Evolutionary conservation across 2,888 invertebrate species (phyloP).

Genomic region (Idaea biselata): DNA sequence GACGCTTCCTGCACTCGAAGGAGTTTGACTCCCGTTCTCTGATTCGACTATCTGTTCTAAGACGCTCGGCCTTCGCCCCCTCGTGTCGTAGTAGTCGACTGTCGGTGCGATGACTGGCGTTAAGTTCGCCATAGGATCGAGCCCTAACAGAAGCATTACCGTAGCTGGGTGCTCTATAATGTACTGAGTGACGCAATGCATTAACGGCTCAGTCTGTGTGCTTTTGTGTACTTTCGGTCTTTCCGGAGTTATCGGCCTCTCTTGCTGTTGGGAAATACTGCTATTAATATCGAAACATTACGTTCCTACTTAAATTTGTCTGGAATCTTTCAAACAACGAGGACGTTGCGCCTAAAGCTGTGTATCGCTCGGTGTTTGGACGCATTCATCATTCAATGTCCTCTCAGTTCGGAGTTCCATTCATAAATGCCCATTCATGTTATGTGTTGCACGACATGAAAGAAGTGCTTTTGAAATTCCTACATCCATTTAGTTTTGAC

Average conservation of each 20-base stretch:
- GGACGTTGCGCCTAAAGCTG: background rate
- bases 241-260: constrained; percentile 65
- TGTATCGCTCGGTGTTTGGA: background rate
- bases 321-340: background rate
- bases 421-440: background rate
- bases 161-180: constrained; percentile 87
- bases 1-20: constrained; percentile 62
- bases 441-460: background rate
- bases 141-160: constrained; percentile 86
- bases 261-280: constrained; percentile 49
- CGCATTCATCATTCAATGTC: background rate
- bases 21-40: constrained; percentile 68
- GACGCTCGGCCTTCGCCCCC: constrained; percentile 61
- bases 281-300: background rate
- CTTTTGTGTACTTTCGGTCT: constrained; percentile 61
- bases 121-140: constrained; percentile 81
- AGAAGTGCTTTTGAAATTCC: background rate
- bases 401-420: constrained; percentile 6
- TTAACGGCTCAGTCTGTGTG: constrained; percentile 84
- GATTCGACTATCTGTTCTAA: constrained; percentile 73
- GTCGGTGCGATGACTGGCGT: constrained; percentile 64
- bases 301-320: background rate
- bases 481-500: background rate
- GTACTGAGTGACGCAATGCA: constrained; percentile 82
- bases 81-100: constrained; percentile 71